Evolutionary conservation across 30 jellyfish, hydroid and myxozoan species (phyloP).

Genomic region (Sanderia malayensis): DNA sequence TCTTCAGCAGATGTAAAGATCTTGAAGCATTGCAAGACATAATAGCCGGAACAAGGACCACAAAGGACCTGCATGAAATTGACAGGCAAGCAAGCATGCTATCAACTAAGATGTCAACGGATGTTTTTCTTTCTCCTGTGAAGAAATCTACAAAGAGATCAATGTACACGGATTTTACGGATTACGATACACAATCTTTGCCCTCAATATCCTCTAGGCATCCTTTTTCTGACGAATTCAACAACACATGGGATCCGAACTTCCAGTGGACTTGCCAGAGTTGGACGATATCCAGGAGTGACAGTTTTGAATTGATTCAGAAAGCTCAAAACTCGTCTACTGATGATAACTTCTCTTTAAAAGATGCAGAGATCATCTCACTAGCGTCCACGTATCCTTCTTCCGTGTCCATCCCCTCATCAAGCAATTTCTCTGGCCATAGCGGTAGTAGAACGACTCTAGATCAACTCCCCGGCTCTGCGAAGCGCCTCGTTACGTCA

Average conservation of each 20-base stretch:
- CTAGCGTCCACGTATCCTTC: constrained; percentile 30
- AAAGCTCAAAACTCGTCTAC: constrained; percentile 39
- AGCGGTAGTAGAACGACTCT: background rate
- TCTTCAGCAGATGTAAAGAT: constrained; percentile 15
- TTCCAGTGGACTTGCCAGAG: constrained; percentile 40
- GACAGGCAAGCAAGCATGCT: background rate
- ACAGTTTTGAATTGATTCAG: constrained; percentile 60
- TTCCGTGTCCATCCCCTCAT: background rate
- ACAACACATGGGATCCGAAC: constrained; percentile 34
- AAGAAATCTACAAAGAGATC: background rate
- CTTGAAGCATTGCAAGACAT: background rate
- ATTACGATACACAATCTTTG: background rate
- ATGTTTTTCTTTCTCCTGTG: constrained; percentile 13
- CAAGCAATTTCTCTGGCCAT: constrained; percentile 11
- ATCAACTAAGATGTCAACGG: background rate
- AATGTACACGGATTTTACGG: background rate
- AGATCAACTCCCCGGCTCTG: constrained; percentile 46
- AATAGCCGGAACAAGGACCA: no score
- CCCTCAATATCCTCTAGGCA: background rate
- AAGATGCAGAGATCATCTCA: constrained; percentile 31
- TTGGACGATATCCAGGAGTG: constrained; percentile 35
- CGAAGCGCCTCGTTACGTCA: constrained; percentile 34
- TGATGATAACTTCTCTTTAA: constrained; percentile 37
- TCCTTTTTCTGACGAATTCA: background rate
- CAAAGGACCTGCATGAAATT: background rate